Conservation (phyloP, 2,797 vertebrate genomes). For the Trachops cirrhosus region DNA sequence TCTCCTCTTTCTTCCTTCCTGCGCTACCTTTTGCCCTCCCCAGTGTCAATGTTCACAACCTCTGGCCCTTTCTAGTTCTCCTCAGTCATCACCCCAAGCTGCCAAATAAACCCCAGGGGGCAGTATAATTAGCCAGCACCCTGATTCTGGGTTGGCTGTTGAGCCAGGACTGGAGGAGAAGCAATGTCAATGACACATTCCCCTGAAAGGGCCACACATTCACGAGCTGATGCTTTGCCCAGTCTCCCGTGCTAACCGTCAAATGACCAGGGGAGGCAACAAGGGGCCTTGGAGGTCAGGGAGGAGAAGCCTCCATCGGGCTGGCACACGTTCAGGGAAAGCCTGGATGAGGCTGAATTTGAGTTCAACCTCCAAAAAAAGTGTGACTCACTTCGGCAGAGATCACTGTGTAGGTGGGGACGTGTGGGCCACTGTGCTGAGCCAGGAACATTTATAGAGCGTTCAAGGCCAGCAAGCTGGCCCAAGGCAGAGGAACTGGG, state of each 20-base stretch:
- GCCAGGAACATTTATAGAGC: background rate
- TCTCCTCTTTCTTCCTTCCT: background rate
- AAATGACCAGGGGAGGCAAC: background rate
- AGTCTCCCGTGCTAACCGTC: background rate
- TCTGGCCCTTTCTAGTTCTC: background rate
- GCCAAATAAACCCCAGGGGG: background rate
- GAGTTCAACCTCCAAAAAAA: background rate
- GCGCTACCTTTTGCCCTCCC: background rate
- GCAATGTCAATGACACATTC: background rate
- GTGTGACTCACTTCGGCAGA: background rate
- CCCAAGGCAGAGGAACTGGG: background rate
- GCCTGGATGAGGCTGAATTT: background rate
- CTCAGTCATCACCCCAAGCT: background rate
- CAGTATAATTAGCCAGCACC: background rate
- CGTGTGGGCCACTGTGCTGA: rapidly evolving
- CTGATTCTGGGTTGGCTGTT: background rate
- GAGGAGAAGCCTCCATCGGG: rapidly evolving
- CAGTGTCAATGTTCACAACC: background rate
- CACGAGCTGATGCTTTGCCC: background rate
- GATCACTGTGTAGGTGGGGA: background rate
- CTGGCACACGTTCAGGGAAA: background rate
- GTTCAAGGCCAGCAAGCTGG: background rate
- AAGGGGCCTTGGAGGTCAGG: background rate
- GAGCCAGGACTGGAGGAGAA: background rate
- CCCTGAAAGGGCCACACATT: background rate